Percentiles rank a stretch among this genome's conserved stretches.
These are phyloP conservation scores for Erinaceus europaeus DNA, from an alignment of 2,113 vertebrate genomes.

Conservation along the genomic window DNA sequence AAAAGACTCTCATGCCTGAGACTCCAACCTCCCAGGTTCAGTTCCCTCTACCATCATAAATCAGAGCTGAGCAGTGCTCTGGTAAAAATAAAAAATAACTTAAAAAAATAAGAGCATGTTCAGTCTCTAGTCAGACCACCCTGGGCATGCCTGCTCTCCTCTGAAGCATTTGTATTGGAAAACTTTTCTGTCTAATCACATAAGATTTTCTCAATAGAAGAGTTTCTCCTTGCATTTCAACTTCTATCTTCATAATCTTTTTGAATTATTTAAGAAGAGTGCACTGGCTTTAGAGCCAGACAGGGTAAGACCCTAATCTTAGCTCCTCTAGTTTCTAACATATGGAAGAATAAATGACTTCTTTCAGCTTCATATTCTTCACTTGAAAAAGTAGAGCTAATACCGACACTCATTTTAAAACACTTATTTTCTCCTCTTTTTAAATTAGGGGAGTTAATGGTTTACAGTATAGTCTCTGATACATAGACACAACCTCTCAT, in stretches of 20 bases:
- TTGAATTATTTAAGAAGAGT: constrained; percentile 9
- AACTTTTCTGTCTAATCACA: background rate
- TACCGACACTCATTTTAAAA: background rate
- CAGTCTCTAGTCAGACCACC: too few relatives aligned
- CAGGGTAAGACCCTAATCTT: background rate
- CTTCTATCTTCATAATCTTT: background rate
- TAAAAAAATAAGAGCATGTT: too few relatives aligned
- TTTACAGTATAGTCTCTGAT: too few relatives aligned
- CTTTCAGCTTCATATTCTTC: background rate
- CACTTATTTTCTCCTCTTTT: too few relatives aligned
- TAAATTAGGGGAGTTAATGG: too few relatives aligned
- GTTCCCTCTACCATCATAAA: too few relatives aligned
- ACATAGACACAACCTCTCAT: too few relatives aligned
- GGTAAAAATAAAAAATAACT: too few relatives aligned
- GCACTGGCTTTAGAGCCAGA: background rate
- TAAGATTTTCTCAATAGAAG: background rate
- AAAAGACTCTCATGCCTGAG: too few relatives aligned
- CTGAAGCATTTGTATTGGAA: background rate
- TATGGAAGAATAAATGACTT: background rate
- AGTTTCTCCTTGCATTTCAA: background rate
- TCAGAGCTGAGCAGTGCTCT: too few relatives aligned
- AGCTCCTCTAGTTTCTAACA: background rate
- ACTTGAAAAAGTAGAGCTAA: background rate
- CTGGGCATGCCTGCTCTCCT: too few relatives aligned
- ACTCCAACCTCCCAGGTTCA: too few relatives aligned